Conservation (phyloP, 1,140 invertebrate genomes). For the Phortica variegata region DNA sequence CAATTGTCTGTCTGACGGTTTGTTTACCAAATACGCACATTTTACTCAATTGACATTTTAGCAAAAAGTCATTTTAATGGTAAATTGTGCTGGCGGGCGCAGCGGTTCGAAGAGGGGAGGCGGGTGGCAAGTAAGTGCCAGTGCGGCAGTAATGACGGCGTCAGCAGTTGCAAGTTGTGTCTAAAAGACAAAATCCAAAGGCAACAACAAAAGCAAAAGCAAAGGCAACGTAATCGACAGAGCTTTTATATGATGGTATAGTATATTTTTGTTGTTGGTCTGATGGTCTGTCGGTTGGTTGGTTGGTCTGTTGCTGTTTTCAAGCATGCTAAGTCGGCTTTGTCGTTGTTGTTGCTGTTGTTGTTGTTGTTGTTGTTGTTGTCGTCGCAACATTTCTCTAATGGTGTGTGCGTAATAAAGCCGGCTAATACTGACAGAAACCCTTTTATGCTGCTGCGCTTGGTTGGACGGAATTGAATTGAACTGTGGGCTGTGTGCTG, state of each 20-base stretch:
- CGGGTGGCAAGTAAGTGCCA: too few relatives aligned
- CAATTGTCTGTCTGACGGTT: constrained; percentile 13
- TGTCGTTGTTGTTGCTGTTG: neutral
- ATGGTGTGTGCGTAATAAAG: constrained; percentile 30
- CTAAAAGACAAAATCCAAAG: too few relatives aligned
- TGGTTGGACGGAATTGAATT: too few relatives aligned
- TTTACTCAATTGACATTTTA: constrained; percentile 31
- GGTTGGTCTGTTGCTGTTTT: neutral
- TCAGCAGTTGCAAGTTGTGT: too few relatives aligned
- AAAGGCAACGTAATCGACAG: too few relatives aligned
- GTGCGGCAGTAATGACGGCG: too few relatives aligned
- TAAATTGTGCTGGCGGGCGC: too few relatives aligned
- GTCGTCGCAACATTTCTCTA: constrained; percentile 16
- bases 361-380: neutral
- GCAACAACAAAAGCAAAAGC: neutral
- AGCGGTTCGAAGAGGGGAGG: too few relatives aligned
- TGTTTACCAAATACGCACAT: constrained; percentile 31
- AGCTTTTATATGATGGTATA: neutral
- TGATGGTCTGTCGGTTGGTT: neutral
- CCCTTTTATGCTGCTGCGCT: constrained; percentile 12
- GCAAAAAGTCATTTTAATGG: constrained; percentile 25
- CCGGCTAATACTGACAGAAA: constrained; percentile 25
- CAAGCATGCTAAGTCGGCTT: too few relatives aligned
- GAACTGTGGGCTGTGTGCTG: too few relatives aligned
- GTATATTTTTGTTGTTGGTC: neutral